Conservation (phyloP, 2,113 vertebrate species). For the Hypanus sabinus region DNA sequence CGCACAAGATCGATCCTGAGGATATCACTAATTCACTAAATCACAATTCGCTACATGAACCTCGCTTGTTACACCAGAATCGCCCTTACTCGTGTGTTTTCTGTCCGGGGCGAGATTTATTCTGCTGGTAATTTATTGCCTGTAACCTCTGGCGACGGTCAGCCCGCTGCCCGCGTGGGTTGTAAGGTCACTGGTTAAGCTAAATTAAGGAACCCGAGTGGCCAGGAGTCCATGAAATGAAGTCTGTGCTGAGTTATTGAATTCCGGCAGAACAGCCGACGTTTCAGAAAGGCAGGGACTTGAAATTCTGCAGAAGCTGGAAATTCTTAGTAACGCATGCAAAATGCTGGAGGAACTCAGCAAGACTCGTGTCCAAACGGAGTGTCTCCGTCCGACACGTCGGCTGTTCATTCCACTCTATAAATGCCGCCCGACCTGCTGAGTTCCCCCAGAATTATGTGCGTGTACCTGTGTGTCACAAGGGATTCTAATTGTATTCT, state of each 20-base stretch:
- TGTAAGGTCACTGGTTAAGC: not conserved
- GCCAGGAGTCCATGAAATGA: not conserved
- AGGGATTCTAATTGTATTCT: not conserved
- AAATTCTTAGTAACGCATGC: too few species aligned
- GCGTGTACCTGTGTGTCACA: too few species aligned
- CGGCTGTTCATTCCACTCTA: too few species aligned
- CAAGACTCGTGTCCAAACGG: too few species aligned
- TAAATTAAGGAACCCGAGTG: not conserved
- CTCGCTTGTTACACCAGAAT: not conserved
- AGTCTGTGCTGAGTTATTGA: not conserved
- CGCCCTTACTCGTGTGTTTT: not conserved
- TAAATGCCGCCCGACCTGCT: too few species aligned
- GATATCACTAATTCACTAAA: too few species aligned
- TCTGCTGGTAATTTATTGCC: not conserved
- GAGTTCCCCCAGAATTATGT: too few species aligned
- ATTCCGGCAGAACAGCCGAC: not conserved
- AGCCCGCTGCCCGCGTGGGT: not conserved
- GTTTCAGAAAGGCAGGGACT: not conserved
- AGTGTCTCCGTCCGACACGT: too few species aligned
- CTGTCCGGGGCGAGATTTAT: not conserved
- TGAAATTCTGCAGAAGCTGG: too few species aligned
- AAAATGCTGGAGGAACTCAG: too few species aligned
- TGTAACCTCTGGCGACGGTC: not conserved
- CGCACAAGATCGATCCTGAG: too few species aligned
- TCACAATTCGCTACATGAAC: not conserved